A percentile compares a stretch with the other conserved stretches of the same genome.
These are phyloP conservation scores for Monoplex corrugatus DNA, from an alignment of 2,888 invertebrate species.

Conservation along the genomic window DNA sequence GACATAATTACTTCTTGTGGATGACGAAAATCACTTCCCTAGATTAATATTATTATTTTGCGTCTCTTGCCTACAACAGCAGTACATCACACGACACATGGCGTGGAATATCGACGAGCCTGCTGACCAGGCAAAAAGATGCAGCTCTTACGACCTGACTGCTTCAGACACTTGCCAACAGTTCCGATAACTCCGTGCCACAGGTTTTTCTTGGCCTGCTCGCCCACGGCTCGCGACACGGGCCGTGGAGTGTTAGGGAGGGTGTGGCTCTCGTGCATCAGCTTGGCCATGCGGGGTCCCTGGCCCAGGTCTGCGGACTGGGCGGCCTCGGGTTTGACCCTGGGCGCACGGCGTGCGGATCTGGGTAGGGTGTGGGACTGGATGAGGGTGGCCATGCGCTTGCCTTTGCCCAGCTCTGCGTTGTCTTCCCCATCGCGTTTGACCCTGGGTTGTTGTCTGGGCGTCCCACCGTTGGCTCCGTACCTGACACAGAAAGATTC, in stretches of 20 bases:
- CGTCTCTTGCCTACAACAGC: too few species aligned
- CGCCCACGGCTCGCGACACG: constrained; percentile 63
- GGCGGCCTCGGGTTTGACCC: constrained; percentile 68
- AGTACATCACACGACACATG: neutral
- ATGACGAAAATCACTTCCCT: too few species aligned
- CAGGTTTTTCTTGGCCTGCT: constrained; percentile 63
- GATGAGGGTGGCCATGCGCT: constrained; percentile 66
- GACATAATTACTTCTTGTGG: too few species aligned
- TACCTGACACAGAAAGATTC: constrained; percentile 57
- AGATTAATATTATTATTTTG: too few species aligned
- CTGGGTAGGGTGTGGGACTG: constrained; percentile 56
- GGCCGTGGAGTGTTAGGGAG: constrained; percentile 61
- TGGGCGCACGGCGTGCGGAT: constrained; percentile 58
- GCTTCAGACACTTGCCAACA: constrained; percentile 64
- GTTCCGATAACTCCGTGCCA: constrained; percentile 63
- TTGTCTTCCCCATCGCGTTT: constrained; percentile 67
- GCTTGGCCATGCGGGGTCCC: constrained; percentile 67
- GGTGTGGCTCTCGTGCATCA: constrained; percentile 66
- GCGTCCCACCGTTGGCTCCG: constrained; percentile 37
- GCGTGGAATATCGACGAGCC: constrained; percentile 51
- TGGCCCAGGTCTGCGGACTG: constrained; percentile 64
- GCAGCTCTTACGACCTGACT: constrained; percentile 64
- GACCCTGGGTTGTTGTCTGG: constrained; percentile 63
- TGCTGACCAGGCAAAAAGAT: constrained; percentile 64
- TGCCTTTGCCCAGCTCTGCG: constrained; percentile 66